phyloP scores from a whole-genome alignment of 1,140 invertebrate species.

The Drosophila chauvacae region DNA sequence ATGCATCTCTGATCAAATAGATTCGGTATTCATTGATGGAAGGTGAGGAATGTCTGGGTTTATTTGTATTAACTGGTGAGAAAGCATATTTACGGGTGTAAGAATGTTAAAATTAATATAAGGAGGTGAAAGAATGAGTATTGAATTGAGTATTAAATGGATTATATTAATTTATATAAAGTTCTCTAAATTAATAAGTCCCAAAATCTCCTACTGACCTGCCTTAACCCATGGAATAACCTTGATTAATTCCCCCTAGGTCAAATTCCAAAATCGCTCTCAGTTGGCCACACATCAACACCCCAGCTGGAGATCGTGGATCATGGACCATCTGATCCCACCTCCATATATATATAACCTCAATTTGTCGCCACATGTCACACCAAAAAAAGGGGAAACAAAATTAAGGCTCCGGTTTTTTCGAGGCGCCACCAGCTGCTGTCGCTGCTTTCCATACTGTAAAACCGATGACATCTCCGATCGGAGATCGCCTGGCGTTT shows the following conservation, averaged over 20 bases:
- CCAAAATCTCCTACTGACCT: conserved; percentile 9
- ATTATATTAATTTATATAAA: no score
- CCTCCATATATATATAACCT: conserved; percentile 42
- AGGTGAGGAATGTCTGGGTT: background rate
- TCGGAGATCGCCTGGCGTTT: conserved; percentile 72
- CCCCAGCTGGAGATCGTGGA: conserved; percentile 32
- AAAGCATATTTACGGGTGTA: background rate
- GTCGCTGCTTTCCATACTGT: conserved; percentile 44
- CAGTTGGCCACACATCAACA: conserved; percentile 39
- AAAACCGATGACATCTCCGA: conserved; percentile 70
- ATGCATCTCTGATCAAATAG: conserved; percentile 11
- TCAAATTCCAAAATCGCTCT: background rate
- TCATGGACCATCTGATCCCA: conserved; percentile 4
- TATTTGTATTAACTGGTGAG: conserved; percentile 1
- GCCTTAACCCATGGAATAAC: conserved; percentile 18
- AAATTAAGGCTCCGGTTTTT: conserved; percentile 37
- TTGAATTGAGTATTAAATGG: no score
- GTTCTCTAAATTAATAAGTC: background rate
- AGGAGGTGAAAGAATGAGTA: no score
- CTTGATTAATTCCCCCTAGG: conserved; percentile 25
- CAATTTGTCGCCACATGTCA: conserved; percentile 79
- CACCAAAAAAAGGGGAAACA: conserved; percentile 46
- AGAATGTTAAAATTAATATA: background rate
- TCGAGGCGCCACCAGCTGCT: conserved; percentile 71
- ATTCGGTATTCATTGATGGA: conserved; percentile 7